Base-by-base conservation (phyloP, 2,888 invertebrate species). In the Calliopum simillimum region DNA sequence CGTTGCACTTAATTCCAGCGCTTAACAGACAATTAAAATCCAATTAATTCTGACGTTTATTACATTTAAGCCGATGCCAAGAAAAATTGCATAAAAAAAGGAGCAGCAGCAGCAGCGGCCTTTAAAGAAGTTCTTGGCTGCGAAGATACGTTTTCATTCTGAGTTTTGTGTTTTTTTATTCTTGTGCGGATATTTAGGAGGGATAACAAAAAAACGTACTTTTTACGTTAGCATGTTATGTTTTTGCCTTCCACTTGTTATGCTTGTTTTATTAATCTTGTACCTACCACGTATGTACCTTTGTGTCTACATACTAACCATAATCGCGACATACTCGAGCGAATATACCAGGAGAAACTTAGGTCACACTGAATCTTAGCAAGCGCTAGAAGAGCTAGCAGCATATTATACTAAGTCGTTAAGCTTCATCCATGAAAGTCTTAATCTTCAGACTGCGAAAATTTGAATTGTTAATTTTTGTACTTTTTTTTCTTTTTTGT, bases 1-100 rank as follows among this genome's bases (percentile, higher is more conserved):
- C 72, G 81, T 43, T 80, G 81, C 81, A 80, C 81, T 79, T 81
- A 80, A 80, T 80, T 80, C 78, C 81, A 80, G 77, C 80, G 79
- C 81, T 83, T 83, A 83, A 84, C 82, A 83, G 85, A 84, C 83
- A 84, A 83, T 83, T 83, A 85, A 85, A 85, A 85, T 85, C 85
- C 85, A 85, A 85, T 85, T 85, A 85, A 84, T 85, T 85, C 84
- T 84, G 85, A 85, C 84, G 83, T 84, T 85, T 84, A 84, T 84
- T 84, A 82, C 82, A 82, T 78, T 73, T 83, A 83, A 82, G 82
- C 81, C 82, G 82, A 77, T 79, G 53, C 43, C 51, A 16, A 33
- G 33, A 33, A 59, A 41, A 23, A 41, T 41, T 33, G 41, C 6
- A 49, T 33, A 59, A 56, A 44, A 66, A 66, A 43, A 62, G 21